phyloP scores from a whole-genome alignment of 2,113 vertebrate genomes.

The Cyprinodon brontotheroides region DNA sequence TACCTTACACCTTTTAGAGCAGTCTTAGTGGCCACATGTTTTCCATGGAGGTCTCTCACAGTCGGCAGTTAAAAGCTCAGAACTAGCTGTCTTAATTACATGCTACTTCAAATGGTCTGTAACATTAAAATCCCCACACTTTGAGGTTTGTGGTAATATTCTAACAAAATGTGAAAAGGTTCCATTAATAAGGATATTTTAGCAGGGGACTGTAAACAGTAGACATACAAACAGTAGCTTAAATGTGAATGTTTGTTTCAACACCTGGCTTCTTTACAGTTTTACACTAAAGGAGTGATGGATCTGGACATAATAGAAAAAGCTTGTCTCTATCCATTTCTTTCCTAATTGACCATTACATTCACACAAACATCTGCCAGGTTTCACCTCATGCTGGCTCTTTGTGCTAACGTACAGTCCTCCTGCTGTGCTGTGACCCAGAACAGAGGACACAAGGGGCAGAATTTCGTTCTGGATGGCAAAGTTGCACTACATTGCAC shows the following conservation, averaged over 20 bases:
- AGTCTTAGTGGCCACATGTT: background rate
- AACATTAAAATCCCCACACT: background rate
- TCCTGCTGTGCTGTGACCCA: constrained; percentile 23
- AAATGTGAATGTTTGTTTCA: constrained; percentile 4
- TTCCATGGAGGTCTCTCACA: background rate
- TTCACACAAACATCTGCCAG: constrained; percentile 18
- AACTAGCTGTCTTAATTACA: background rate
- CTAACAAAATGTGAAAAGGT: background rate
- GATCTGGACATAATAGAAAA: constrained; percentile 57
- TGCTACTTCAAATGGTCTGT: background rate
- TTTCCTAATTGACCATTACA: constrained; percentile 36
- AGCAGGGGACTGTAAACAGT: background rate
- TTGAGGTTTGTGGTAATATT: background rate
- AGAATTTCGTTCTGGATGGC: constrained; percentile 21
- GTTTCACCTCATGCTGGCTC: constrained; percentile 43
- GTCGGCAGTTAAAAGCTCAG: background rate
- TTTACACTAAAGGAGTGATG: constrained; percentile 43
- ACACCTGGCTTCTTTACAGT: constrained; percentile 27
- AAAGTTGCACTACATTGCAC: constrained; percentile 18
- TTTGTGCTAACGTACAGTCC: constrained; percentile 43
- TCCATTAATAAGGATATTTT: background rate
- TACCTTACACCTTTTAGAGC: background rate
- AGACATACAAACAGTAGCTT: background rate
- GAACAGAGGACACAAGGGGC: constrained; percentile 53
- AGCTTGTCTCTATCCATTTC: constrained; percentile 23